Evolutionary conservation across 2,797 vertebrate species (phyloP).

Genomic region (Rhincodon typus): DNA sequence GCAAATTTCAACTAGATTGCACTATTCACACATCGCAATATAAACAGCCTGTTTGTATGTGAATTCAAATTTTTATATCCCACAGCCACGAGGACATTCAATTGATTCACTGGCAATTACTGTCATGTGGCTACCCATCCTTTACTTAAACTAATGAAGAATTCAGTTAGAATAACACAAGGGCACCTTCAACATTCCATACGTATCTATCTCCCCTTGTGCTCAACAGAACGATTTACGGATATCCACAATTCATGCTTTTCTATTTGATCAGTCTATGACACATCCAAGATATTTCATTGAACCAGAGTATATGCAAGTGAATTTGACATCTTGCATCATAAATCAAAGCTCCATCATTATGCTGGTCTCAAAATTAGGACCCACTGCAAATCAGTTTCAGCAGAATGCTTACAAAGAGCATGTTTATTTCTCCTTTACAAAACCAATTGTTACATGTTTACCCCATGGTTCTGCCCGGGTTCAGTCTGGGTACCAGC

Average conservation of each 20-base stretch:
- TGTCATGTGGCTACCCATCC: neutral
- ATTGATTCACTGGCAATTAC: neutral
- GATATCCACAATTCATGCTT: neutral
- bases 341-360: neutral
- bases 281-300: slow-evolving; percentile 2
- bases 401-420: neutral
- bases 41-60: neutral
- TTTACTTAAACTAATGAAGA: neutral
- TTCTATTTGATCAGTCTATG: neutral
- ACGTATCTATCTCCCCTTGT: neutral
- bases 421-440: neutral
- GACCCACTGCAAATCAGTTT: neutral
- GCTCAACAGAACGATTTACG: neutral
- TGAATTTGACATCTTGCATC: neutral
- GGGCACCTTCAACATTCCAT: neutral
- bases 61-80: neutral
- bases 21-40: neutral
- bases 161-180: neutral
- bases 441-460: neutral
- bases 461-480: neutral
- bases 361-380: neutral
- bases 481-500: no score
- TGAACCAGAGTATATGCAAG: neutral
- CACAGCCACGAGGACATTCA: neutral
- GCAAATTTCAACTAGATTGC: neutral